These are phyloP conservation scores for Drosophila planitibia DNA, from an alignment of 2,888 invertebrate species.

Conservation along the genomic window DNA sequence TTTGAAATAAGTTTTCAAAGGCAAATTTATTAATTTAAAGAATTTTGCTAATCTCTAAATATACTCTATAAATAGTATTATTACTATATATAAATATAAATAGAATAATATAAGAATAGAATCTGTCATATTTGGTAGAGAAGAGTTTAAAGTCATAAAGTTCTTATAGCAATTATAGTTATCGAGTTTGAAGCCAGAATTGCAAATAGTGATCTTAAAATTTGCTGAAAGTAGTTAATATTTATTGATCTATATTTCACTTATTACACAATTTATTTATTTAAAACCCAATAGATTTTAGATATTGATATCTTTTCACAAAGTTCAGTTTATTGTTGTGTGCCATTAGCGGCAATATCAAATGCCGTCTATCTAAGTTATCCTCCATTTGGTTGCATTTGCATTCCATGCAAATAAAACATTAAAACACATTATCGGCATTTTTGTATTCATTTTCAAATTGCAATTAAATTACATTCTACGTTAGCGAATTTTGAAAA, in stretches of 20 bases:
- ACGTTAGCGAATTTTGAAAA: constrained; percentile 27
- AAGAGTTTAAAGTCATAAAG: not conserved
- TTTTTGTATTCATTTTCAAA: constrained; percentile 37
- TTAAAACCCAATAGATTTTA: not conserved
- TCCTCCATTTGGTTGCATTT: not conserved
- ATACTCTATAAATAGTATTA: not conserved
- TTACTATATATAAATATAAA: not conserved
- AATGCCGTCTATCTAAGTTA: constrained; percentile 4
- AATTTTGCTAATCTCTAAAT: not conserved
- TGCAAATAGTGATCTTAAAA: not conserved
- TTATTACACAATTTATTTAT: not conserved
- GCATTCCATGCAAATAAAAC: constrained; percentile 2
- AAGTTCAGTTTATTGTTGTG: constrained; percentile 7
- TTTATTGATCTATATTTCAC: no score
- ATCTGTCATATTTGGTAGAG: not conserved
- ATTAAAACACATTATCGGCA: constrained; percentile 17
- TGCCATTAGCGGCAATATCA: constrained; percentile 20
- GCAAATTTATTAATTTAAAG: not conserved
- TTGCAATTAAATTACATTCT: constrained; percentile 67
- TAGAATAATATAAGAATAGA: not conserved
- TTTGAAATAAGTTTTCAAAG: not conserved
- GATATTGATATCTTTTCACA: constrained; percentile 14
- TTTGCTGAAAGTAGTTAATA: not conserved
- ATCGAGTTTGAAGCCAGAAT: not conserved
- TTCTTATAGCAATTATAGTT: not conserved